These are phyloP conservation scores for Drosophila stalkeri DNA, from an alignment of 2,888 invertebrate genomes.

Conservation along the genomic window DNA sequence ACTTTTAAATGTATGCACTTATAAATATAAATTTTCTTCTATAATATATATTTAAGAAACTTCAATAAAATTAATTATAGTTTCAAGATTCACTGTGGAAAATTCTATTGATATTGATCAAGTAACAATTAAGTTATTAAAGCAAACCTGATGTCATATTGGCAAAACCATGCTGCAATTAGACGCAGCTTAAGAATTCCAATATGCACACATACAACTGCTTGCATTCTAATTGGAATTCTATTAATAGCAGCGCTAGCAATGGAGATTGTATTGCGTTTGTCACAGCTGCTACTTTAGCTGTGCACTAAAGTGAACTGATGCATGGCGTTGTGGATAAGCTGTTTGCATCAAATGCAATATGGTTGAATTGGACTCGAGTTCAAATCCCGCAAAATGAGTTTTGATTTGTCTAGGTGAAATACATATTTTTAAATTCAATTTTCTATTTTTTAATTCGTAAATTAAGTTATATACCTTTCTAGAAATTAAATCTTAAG, in stretches of 20 bases:
- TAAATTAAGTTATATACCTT: neutral
- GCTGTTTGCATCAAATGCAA: neutral
- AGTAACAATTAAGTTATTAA: neutral
- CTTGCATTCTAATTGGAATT: neutral
- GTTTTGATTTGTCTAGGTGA: neutral
- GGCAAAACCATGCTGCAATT: neutral
- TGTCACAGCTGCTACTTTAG: neutral
- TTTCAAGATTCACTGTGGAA: neutral
- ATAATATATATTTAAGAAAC: neutral
- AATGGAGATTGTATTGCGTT: neutral
- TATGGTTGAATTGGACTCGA: neutral
- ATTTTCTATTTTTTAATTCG: neutral
- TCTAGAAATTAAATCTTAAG: neutral
- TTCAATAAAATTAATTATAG: neutral
- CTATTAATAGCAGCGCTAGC: neutral
- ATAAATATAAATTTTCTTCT: neutral
- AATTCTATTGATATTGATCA: neutral
- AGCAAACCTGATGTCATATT: neutral
- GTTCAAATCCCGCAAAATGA: neutral
- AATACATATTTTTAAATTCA: neutral
- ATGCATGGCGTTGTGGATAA: neutral
- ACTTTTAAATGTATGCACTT: too few relatives aligned
- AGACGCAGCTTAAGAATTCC: neutral
- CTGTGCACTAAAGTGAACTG: neutral
- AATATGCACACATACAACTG: neutral